Evolutionary conservation across 2,797 vertebrate species (phyloP).

Genomic region (Xyrichtys novacula): DNA sequence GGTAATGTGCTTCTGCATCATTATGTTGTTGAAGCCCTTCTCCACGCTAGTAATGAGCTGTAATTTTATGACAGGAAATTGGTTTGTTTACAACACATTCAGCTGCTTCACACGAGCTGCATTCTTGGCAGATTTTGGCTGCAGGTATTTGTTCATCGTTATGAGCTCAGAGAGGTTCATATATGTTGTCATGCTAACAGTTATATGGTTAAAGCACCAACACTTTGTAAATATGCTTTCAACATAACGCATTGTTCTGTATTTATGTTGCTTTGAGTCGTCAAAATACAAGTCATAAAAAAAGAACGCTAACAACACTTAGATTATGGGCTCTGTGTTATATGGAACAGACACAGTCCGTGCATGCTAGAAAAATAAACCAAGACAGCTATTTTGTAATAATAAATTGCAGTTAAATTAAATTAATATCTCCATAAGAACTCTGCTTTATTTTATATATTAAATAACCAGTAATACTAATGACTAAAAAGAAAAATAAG

Average conservation of each 20-base stretch:
- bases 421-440: background rate
- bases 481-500: background rate
- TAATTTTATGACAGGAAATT: slow-evolving; percentile 82
- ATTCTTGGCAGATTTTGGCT: slow-evolving; percentile 45
- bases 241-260: background rate
- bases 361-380: background rate
- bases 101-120: slow-evolving; percentile 58
- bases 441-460: background rate
- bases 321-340: background rate
- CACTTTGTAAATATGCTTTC: slow-evolving; percentile 30
- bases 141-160: slow-evolving; percentile 59
- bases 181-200: slow-evolving; percentile 27
- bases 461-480: background rate
- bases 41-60: slow-evolving; percentile 79
- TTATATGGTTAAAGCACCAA: slow-evolving; percentile 19
- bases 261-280: slow-evolving; percentile 14
- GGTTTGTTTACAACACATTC: slow-evolving; percentile 81
- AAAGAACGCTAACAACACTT: background rate
- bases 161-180: slow-evolving; percentile 25
- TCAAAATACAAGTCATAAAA: background rate
- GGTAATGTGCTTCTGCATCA: slow-evolving; percentile 82
- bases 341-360: background rate
- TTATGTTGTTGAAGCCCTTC: slow-evolving; percentile 77
- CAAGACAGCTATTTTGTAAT: background rate
- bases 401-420: too few relatives aligned